These are phyloP conservation scores for Cavia porcellus DNA, from an alignment of 2,113 vertebrate species.

Conservation along the genomic window DNA sequence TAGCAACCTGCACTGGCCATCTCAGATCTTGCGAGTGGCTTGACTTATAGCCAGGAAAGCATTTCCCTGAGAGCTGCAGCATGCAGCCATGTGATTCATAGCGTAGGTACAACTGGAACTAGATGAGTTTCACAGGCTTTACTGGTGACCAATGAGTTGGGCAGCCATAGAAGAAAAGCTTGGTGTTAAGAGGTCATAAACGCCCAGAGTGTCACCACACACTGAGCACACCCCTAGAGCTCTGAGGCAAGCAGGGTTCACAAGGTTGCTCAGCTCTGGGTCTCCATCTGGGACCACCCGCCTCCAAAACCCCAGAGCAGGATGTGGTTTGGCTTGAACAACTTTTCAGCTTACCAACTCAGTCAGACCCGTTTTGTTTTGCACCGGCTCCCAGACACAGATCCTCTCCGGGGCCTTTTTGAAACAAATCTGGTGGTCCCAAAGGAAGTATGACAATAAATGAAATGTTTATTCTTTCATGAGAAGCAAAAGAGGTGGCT, in stretches of 20 bases:
- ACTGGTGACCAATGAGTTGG: background rate
- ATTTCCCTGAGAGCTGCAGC: background rate
- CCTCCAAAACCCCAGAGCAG: constrained; percentile 55
- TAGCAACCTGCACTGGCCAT: background rate
- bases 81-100: background rate
- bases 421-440: constrained; percentile 70
- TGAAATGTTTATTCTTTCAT: constrained; percentile 36
- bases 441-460: constrained; percentile 64
- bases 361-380: constrained; percentile 51
- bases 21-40: background rate
- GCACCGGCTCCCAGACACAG: constrained; percentile 58
- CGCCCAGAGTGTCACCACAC: background rate
- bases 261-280: background rate
- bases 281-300: constrained; percentile 75
- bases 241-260: background rate
- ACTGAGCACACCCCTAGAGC: background rate
- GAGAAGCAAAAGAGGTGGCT: constrained; percentile 28
- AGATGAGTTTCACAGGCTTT: background rate
- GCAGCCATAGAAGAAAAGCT: background rate
- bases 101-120: background rate
- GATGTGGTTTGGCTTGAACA: constrained; percentile 59
- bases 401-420: constrained; percentile 52
- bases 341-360: background rate
- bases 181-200: background rate
- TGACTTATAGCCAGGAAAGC: constrained; percentile 47